Evolutionary conservation across 2,797 vertebrate genomes (phyloP).

Genomic region (Paedocypris micromegethes): DNA sequence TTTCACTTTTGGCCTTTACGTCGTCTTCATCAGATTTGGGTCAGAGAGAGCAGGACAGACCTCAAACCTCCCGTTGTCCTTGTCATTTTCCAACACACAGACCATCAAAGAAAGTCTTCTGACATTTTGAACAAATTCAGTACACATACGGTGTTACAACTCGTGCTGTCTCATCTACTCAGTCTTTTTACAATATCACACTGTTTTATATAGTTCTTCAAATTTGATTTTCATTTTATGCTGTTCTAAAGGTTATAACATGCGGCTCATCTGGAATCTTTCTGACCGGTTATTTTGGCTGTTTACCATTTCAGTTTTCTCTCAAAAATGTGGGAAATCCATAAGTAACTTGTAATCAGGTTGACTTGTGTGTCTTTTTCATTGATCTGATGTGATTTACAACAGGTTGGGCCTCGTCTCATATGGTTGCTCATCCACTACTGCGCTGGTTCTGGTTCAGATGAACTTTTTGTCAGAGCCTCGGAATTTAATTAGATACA

Average conservation of each 20-base stretch:
- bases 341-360: slow-evolving; percentile 9
- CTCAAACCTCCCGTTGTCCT: slow-evolving; percentile 13
- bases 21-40: slow-evolving; percentile 20
- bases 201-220: no score
- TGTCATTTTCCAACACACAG: slow-evolving; percentile 21
- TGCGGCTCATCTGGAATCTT: slow-evolving; percentile 14
- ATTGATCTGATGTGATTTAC: slow-evolving; percentile 38
- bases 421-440: slow-evolving; percentile 28
- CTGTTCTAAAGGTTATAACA: not conserved
- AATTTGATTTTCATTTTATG: no score
- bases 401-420: slow-evolving; percentile 22
- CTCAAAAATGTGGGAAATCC: slow-evolving; percentile 9
- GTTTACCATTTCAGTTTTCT: not conserved
- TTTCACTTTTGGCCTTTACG: slow-evolving; percentile 17
- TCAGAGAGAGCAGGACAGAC: slow-evolving; percentile 6
- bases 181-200: slow-evolving; percentile 8
- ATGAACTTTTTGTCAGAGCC: slow-evolving; percentile 22
- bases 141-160: slow-evolving; percentile 9
- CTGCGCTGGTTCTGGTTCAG: slow-evolving; percentile 23
- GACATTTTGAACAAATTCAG: slow-evolving; percentile 42
- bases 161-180: not conserved
- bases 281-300: not conserved
- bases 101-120: slow-evolving; percentile 34
- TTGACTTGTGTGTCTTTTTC: slow-evolving; percentile 26
- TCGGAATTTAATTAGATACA: slow-evolving; percentile 39